Base-by-base conservation (phyloP, 1,140 invertebrate genomes). In the Macrocentrus cingulum region DNA sequence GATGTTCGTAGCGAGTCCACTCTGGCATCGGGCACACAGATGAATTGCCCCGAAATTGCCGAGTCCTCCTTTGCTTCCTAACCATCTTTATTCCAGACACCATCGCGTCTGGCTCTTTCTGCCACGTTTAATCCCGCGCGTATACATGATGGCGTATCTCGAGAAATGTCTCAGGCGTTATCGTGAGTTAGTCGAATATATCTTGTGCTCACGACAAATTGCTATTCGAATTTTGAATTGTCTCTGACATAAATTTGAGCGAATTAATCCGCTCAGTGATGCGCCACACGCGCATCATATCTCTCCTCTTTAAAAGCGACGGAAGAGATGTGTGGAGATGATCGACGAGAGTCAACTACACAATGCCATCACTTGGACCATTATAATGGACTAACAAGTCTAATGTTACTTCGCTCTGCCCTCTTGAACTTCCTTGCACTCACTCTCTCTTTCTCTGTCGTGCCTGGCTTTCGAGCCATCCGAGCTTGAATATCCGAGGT, bases 301-400 rank as follows among this genome's bases (percentile, higher is more conserved):
- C n/a, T n/a, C n/a, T n/a, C n/a, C 25, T 29, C 25, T 9, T 29
- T 41, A 13, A 36, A n/a, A 29, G 16, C 8, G 48, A 46, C 0
- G 29, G 19, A 32, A 22, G 15, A n/a, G 46, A 32, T n/a, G 8
- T 50, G 46, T 18, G n/a, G 19, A 65, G 60, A 56, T 29, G 29
- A 55, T 57, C 49, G 65, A 60, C 64, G 60, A n/a, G n/a, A n/a
- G n/a, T n/a, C n/a, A n/a, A n/a, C n/a, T n/a, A 63, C 59, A 62
- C 65, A 60, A 64, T 73, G 68, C n/a, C n/a, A n/a, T n/a, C n/a
- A 67, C 70, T 70, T 69, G 70, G 44, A 68, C 64, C n/a, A n/a
- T n/a, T 20, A 46, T 74, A 75, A 75, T 75, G 55, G 64, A 66
- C 67, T 73, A 75, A 73, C 68, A 64, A 66, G 72, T n/a, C 71